Evolutionary conservation across 2,888 invertebrate genomes (phyloP), one percentile per base, ranked within the genome.

Genomic region (Tetanocera ferruginea): DNA sequence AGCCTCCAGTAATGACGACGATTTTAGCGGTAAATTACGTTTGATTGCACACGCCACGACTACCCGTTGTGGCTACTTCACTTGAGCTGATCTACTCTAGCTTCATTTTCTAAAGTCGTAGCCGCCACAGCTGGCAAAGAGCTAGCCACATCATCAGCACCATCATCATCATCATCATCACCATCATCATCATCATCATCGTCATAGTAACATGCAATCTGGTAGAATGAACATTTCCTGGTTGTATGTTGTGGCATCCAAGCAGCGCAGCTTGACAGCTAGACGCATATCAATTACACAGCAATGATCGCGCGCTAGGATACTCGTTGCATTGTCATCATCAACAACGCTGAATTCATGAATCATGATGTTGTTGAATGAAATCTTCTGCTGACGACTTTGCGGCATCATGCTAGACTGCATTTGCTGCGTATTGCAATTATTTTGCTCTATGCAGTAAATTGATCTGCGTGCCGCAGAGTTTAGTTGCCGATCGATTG

Each of bases 221-320:
- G 51, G 28, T 52, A 28, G 74, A 74, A 52, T 28, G n/a, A 71
- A 37, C 64, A 67, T 75, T 67, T 75, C 67, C 75, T 75, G 55
- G 66, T 66, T 55, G 75, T 25, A 25, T 55, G 34, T 69, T 66
- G 52, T 8, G 34, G 67, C 67, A n/a, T n/a, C n/a, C n/a, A 14
- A 49, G 72, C 37, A 55, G 52, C 72, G 60, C 57, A 60, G 37
- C 57, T 72, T 72, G 60, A 60, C 57, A 72, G 72, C 37, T 72
- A 43, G 72, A 72, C 72, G 57, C 49, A 51, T 74, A 74, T 74
- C 64, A 74, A 62, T 67, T 67, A 75, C 67, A 31, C 37, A 66
- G 23, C 37, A 55, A 67, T 52, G 52, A 75, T 75, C 75, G 67
- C 49, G 62, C 73, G 14, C 31, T 19, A 17, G 51, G 62, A 19